phyloP scores from a whole-genome alignment of 2,113 vertebrate species.

The Planiliza haematocheilus region DNA sequence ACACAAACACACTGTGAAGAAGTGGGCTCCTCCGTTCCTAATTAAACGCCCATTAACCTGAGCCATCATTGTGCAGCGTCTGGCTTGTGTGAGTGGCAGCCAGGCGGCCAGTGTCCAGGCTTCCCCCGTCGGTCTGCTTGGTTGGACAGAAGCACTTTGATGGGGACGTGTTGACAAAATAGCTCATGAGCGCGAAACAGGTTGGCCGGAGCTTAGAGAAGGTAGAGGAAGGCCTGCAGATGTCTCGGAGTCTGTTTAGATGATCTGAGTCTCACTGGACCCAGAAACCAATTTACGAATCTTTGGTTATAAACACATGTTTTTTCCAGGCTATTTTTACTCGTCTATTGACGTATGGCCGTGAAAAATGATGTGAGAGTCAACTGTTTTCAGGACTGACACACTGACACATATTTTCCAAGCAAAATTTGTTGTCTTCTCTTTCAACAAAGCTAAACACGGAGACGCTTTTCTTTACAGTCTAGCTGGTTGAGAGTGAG shows the following conservation, averaged over 20 bases:
- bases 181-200: background rate
- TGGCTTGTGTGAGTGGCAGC: conserved; percentile 6
- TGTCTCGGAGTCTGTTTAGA: conserved; percentile 32
- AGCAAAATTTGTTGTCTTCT: background rate
- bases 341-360: background rate
- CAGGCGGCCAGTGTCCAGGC: background rate
- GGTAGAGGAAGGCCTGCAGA: conserved; percentile 23
- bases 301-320: conserved; percentile 11
- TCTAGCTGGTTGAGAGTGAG: background rate
- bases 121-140: background rate
- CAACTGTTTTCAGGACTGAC: conserved; percentile 13
- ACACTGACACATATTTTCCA: conserved; percentile 40
- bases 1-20: background rate
- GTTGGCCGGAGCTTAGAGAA: background rate
- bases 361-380: conserved; percentile 19
- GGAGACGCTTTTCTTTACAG: conserved; percentile 3
- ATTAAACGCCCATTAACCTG: conserved; percentile 7
- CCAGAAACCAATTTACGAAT: conserved; percentile 18
- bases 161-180: conserved; percentile 34
- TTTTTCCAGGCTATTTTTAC: background rate
- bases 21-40: background rate
- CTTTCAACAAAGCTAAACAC: conserved; percentile 13
- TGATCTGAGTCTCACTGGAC: conserved; percentile 22
- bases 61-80: background rate
- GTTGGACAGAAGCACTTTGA: conserved; percentile 13